A percentile compares a stretch with the other conserved stretches of the same genome.
phyloP scores from a whole-genome alignment of 1,140 invertebrate species.

The Papilio dardanus region DNA sequence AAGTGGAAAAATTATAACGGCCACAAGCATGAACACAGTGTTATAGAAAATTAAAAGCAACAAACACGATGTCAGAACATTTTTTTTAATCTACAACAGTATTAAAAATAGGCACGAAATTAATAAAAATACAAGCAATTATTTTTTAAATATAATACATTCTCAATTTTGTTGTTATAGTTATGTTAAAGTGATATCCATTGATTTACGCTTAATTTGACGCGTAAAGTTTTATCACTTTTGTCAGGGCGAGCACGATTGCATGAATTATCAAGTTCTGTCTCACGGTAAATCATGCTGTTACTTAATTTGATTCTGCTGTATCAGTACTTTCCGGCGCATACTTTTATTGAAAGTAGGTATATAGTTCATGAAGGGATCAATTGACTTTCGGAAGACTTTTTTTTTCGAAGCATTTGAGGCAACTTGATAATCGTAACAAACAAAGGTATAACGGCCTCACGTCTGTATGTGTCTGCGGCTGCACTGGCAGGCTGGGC shows the following conservation, averaged over 20 bases:
- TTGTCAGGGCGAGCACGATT: background rate
- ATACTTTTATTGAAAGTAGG: background rate
- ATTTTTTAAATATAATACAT: background rate
- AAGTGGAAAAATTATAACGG: constrained; percentile 6
- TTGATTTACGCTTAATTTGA: background rate
- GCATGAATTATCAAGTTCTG: background rate
- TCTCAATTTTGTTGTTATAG: background rate
- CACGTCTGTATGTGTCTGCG: constrained; percentile 72
- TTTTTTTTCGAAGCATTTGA: background rate
- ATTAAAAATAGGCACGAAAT: background rate
- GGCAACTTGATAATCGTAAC: background rate
- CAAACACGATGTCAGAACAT: background rate
- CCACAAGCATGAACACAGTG: background rate
- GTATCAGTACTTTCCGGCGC: background rate
- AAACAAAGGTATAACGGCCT: constrained; percentile 50
- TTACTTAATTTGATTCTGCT: background rate
- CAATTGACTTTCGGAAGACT: background rate
- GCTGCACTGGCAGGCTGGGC: constrained; percentile 64
- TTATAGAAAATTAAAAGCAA: background rate
- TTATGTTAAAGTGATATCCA: no score
- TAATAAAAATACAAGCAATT: background rate
- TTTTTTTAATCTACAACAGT: background rate
- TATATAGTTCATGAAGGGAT: no score
- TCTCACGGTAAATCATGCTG: background rate
- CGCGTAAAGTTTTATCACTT: background rate